phyloP scores from a whole-genome alignment of 2,113 vertebrate species.

The Pithys albifrons region DNA sequence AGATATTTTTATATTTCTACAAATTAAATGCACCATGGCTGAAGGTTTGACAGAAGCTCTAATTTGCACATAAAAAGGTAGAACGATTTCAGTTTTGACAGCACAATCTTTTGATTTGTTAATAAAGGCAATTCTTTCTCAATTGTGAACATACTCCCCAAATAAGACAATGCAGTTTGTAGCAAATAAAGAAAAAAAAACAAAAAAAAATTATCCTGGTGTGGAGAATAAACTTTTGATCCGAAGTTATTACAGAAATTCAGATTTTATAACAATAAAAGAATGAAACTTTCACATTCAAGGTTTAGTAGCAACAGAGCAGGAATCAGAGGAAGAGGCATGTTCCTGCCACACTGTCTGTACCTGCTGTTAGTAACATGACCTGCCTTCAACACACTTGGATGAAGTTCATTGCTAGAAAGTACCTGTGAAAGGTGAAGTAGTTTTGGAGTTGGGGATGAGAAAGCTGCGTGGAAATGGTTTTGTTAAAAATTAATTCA shows the following conservation, averaged over 20 bases:
- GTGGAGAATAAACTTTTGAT: conserved; percentile 35
- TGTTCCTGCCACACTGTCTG: neutral
- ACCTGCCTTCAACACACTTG: neutral
- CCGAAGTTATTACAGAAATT: conserved; percentile 17
- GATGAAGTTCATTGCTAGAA: neutral
- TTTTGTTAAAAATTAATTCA: neutral
- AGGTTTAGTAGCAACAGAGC: neutral
- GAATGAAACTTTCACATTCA: neutral
- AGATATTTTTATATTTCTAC: conserved; percentile 60
- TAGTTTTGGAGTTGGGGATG: neutral
- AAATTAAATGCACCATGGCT: conserved; percentile 72
- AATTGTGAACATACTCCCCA: conserved; percentile 60
- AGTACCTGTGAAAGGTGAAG: neutral
- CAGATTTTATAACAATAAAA: neutral
- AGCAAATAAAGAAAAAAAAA: neutral
- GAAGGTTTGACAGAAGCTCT: conserved; percentile 73
- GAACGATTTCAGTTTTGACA: conserved; percentile 70
- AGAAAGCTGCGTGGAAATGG: neutral
- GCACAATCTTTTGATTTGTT: conserved; percentile 68
- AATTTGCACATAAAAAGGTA: conserved; percentile 75
- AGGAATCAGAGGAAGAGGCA: neutral
- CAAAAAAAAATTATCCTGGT: neutral
- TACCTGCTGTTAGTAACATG: neutral
- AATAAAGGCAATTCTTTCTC: conserved; percentile 67
- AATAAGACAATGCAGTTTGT: conserved; percentile 56